These are phyloP conservation scores for Zaprionus inermis DNA, from an alignment of 1,140 invertebrate species.

Conservation along the genomic window DNA sequence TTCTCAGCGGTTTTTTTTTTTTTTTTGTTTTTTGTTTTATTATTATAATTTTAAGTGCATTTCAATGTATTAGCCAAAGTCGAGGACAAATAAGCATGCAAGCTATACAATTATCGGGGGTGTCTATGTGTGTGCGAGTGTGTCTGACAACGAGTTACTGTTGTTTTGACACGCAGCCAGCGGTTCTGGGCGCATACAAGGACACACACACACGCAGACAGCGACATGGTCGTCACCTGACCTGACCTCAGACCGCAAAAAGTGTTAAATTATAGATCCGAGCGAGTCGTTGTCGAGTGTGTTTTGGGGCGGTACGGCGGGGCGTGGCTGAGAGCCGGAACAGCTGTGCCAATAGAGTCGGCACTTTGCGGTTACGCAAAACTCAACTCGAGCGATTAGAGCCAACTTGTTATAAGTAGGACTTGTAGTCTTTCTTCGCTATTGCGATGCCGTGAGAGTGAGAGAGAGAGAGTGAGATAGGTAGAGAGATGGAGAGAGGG, in stretches of 20 bases:
- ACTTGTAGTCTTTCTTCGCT: background rate
- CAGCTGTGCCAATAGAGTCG: slow-evolving; percentile 30
- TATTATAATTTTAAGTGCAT: slow-evolving; percentile 62
- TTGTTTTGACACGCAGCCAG: slow-evolving; percentile 83
- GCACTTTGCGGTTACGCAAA: slow-evolving; percentile 38
- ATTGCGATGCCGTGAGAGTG: background rate
- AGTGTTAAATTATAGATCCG: slow-evolving; percentile 78
- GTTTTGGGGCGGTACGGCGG: slow-evolving; percentile 18
- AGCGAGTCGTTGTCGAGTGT: slow-evolving; percentile 22
- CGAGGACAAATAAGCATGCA: slow-evolving; percentile 37
- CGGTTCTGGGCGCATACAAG: slow-evolving; percentile 29
- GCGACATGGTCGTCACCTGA: slow-evolving; percentile 34
- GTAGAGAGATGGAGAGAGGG: too few relatives aligned
- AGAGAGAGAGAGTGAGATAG: too few relatives aligned
- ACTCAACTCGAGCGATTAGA: slow-evolving; percentile 5
- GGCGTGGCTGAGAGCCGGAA: slow-evolving; percentile 45
- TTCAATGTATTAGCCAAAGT: slow-evolving; percentile 63
- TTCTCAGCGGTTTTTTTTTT: slow-evolving; percentile 28
- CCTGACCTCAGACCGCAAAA: slow-evolving; percentile 62
- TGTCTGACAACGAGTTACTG: slow-evolving; percentile 57
- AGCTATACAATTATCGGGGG: slow-evolving; percentile 26
- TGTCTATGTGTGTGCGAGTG: slow-evolving; percentile 9
- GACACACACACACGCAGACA: slow-evolving; percentile 10
- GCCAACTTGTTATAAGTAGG: background rate
- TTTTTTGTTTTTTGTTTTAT: slow-evolving; percentile 8